Conservation (phyloP, 2,113 vertebrate genomes). For the Haemorhous mexicanus region DNA sequence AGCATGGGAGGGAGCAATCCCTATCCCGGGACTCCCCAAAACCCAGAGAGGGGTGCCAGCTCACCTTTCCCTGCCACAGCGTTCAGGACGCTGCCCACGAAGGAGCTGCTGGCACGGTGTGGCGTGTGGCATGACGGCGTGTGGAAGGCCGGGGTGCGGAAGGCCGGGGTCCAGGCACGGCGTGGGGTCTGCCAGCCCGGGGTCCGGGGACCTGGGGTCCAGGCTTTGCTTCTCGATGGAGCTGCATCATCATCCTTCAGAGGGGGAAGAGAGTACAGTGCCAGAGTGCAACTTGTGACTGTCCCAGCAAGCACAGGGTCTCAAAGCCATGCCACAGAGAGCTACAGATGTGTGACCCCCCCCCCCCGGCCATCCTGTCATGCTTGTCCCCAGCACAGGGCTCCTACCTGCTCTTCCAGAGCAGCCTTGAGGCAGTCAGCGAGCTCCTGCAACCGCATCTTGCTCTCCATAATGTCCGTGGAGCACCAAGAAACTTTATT, state of each 20-base stretch:
- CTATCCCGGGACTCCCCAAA: background rate
- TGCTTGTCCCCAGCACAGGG: background rate
- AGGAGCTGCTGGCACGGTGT: accelerated
- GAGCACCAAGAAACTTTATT: constrained; percentile 43
- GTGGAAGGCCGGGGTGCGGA: background rate
- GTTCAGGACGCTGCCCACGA: constrained; percentile 35
- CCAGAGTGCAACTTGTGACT: background rate
- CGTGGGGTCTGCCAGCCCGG: background rate
- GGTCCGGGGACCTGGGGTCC: background rate
- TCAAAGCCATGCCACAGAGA: accelerated
- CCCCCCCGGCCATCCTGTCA: accelerated
- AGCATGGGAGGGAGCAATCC: accelerated
- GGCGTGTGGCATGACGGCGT: background rate
- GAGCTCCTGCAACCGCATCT: background rate
- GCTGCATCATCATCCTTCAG: constrained; percentile 23
- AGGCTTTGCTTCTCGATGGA: background rate
- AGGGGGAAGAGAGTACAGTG: background rate
- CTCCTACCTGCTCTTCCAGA: constrained; percentile 45
- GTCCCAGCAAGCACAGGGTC: background rate
- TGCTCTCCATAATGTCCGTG: background rate
- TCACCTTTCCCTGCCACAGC: constrained; percentile 50
- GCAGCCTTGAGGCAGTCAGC: background rate
- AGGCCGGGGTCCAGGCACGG: background rate
- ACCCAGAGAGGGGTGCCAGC: background rate
- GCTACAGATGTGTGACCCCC: accelerated